Evolutionary conservation across 2,888 invertebrate species (phyloP).

Genomic region (Stenchaetothrips biformis): DNA sequence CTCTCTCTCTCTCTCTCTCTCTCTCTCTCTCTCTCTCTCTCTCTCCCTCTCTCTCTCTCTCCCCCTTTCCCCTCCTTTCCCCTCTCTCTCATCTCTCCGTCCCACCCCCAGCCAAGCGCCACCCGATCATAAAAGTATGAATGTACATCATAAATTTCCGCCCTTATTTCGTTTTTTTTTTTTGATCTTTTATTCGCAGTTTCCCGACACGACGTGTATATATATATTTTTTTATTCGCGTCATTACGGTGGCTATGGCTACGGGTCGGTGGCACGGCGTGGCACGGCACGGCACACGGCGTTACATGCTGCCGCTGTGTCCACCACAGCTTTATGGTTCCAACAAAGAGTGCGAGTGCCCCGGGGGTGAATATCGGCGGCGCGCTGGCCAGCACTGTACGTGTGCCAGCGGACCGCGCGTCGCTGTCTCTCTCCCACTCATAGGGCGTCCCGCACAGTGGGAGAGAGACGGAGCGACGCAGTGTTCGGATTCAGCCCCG

Average conservation of each 20-base stretch:
- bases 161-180: neutral
- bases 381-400: too few relatives aligned
- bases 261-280: too few relatives aligned
- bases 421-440: too few relatives aligned
- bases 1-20: neutral
- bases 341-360: neutral
- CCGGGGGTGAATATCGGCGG: neutral
- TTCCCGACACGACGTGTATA: neutral
- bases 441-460: neutral
- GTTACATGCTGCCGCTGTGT: neutral
- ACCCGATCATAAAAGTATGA: conserved; percentile 12
- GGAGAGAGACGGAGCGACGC: neutral
- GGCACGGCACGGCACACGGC: neutral
- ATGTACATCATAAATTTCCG: conserved; percentile 4
- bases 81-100: neutral
- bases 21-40: neutral
- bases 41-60: neutral
- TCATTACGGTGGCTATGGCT: neutral
- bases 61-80: neutral
- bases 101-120: neutral
- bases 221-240: neutral
- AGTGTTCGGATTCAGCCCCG: neutral
- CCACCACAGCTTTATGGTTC: neutral
- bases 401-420: too few relatives aligned
- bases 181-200: neutral